These are phyloP conservation scores for Lucinisca nassula DNA, from an alignment of 2,888 invertebrate genomes.

Conservation along the genomic window DNA sequence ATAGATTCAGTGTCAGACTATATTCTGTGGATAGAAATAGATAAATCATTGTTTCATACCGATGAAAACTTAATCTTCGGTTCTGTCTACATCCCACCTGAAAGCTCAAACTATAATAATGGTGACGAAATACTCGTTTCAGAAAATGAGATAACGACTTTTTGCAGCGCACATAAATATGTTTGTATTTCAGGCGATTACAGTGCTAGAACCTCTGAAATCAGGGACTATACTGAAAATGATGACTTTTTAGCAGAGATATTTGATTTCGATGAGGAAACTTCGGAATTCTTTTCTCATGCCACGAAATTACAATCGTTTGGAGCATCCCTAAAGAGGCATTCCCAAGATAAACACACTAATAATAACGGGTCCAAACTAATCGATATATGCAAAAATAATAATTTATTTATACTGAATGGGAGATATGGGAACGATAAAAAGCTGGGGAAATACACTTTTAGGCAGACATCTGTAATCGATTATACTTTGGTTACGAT, in stretches of 20 bases:
- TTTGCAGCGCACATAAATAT: background rate
- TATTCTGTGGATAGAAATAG: background rate
- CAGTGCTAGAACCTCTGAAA: background rate
- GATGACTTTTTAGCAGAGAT: background rate
- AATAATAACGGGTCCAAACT: background rate
- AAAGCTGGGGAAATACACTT: background rate
- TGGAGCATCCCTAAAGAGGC: background rate
- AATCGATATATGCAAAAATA: background rate
- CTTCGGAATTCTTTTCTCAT: background rate
- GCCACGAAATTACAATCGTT: background rate
- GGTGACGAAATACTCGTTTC: background rate
- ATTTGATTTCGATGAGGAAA: background rate
- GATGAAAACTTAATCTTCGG: background rate
- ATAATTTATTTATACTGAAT: background rate
- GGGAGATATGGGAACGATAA: background rate
- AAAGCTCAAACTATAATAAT: background rate
- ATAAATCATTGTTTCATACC: background rate
- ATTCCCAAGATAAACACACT: background rate
- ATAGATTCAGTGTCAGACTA: background rate
- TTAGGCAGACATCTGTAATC: background rate
- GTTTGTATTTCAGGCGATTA: background rate
- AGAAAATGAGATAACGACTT: background rate
- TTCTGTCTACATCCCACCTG: background rate
- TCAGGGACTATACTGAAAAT: background rate
- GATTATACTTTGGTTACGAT: background rate